Evolutionary conservation across 2,113 vertebrate genomes (phyloP).

Genomic region (Rhinoptilus africanus): DNA sequence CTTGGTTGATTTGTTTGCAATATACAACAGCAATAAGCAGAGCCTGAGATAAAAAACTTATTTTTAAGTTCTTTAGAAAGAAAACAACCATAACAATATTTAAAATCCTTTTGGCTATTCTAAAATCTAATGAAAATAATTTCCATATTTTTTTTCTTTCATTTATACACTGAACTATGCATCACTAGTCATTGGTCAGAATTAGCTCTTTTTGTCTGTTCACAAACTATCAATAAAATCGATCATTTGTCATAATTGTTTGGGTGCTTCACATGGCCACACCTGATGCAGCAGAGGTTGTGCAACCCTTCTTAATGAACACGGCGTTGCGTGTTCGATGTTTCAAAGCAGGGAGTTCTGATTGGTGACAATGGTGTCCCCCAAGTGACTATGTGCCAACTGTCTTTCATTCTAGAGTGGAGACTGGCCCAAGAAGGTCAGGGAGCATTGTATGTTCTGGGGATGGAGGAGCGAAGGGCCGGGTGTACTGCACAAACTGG

Average conservation of each 20-base stretch:
- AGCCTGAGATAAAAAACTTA: not conserved
- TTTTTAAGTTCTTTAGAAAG: not conserved
- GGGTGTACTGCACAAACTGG: not conserved
- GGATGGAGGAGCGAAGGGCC: not conserved
- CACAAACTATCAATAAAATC: not conserved
- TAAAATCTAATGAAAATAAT: not conserved
- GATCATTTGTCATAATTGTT: not conserved
- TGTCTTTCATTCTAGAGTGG: not conserved
- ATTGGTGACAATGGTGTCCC: too few relatives aligned
- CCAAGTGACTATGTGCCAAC: too few relatives aligned
- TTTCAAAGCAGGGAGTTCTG: fast-evolving
- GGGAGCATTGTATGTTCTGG: fast-evolving
- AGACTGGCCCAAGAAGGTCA: not conserved
- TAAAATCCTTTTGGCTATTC: not conserved
- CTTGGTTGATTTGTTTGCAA: not conserved
- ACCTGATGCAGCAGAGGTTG: not conserved
- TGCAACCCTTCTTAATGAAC: too few relatives aligned
- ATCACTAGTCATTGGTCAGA: not conserved
- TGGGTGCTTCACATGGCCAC: not conserved
- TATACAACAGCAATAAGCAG: not conserved
- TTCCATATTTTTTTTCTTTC: not conserved
- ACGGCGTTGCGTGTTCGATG: not conserved
- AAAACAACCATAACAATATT: not conserved
- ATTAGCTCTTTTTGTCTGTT: not conserved
- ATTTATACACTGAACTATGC: not conserved